phyloP scores from a whole-genome alignment of 2,113 vertebrate species.

The Nothocercus julius region DNA sequence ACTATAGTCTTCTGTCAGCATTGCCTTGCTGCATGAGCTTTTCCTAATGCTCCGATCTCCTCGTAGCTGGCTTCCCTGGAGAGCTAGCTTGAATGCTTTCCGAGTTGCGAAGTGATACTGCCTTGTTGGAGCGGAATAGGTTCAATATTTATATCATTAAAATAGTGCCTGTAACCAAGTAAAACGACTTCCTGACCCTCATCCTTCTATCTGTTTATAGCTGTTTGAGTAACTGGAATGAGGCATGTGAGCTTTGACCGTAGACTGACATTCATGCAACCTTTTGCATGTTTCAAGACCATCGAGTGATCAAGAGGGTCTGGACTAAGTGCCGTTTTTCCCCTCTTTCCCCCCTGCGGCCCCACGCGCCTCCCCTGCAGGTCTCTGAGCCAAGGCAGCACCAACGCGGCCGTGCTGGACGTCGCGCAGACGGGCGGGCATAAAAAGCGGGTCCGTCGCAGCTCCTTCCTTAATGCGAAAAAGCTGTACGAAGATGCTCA shows the following conservation, averaged over 20 bases:
- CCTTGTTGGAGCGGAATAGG: slow-evolving; percentile 12
- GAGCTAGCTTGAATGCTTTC: slow-evolving; percentile 47
- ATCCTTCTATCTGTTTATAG: slow-evolving; percentile 41
- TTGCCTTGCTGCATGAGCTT: slow-evolving; percentile 78
- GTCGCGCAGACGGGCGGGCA: slow-evolving; percentile 93
- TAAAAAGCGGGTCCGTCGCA: slow-evolving; percentile 96
- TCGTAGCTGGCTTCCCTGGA: slow-evolving; percentile 45
- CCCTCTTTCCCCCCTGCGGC: not conserved
- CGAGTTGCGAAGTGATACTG: slow-evolving; percentile 41
- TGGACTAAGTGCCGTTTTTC: slow-evolving; percentile 36
- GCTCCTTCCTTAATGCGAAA: slow-evolving; percentile 98
- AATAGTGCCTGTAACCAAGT: slow-evolving; percentile 34
- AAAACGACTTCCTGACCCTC: slow-evolving; percentile 9
- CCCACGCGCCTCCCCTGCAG: slow-evolving; percentile 66
- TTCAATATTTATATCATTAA: slow-evolving; percentile 11
- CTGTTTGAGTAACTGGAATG: slow-evolving; percentile 76
- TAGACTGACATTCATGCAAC: slow-evolving; percentile 61
- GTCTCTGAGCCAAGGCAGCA: slow-evolving; percentile 96
- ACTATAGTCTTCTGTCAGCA: not conserved
- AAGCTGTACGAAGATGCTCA: slow-evolving; percentile 98
- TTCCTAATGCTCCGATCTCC: slow-evolving; percentile 40
- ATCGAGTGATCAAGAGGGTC: accelerated
- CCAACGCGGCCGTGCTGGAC: slow-evolving; percentile 90
- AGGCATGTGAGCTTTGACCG: slow-evolving; percentile 72
- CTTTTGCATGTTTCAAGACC: slow-evolving; percentile 33